phyloP scores from a whole-genome alignment of 2,888 invertebrate species.

The Tanypteryx hageni region DNA sequence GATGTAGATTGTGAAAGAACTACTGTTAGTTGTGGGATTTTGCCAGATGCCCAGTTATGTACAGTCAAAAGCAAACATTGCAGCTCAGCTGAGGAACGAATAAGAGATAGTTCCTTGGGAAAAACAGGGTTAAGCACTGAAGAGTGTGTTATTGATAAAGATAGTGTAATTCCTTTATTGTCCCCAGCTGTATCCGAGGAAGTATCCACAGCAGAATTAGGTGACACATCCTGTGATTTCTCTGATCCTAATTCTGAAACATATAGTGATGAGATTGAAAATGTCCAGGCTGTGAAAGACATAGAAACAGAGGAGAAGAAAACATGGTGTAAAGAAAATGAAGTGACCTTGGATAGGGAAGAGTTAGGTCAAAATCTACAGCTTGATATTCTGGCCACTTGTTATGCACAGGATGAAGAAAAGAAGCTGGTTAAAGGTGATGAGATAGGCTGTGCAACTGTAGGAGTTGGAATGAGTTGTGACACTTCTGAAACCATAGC shows the following conservation, averaged over 20 bases:
- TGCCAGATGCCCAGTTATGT: not conserved
- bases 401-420: not conserved
- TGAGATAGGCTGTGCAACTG: not conserved
- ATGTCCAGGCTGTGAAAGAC: constrained; percentile 8
- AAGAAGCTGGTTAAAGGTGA: not conserved
- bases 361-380: not conserved
- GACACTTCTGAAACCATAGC: not conserved
- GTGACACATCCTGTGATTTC: not conserved
- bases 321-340: not conserved
- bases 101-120: not conserved
- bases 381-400: constrained; percentile 16
- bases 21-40: not conserved
- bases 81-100: not conserved
- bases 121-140: constrained; percentile 25
- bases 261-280: not conserved
- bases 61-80: not conserved
- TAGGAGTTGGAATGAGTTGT: not conserved
- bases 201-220: not conserved
- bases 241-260: constrained; percentile 1
- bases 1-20: not conserved
- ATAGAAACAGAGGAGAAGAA: not conserved
- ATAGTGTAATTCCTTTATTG: not conserved
- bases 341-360: constrained; percentile 8
- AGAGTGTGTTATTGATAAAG: not conserved
- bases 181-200: not conserved